These are phyloP conservation scores for Drosophila parabipectinata DNA, from an alignment of 1,140 invertebrate genomes.

Conservation along the genomic window DNA sequence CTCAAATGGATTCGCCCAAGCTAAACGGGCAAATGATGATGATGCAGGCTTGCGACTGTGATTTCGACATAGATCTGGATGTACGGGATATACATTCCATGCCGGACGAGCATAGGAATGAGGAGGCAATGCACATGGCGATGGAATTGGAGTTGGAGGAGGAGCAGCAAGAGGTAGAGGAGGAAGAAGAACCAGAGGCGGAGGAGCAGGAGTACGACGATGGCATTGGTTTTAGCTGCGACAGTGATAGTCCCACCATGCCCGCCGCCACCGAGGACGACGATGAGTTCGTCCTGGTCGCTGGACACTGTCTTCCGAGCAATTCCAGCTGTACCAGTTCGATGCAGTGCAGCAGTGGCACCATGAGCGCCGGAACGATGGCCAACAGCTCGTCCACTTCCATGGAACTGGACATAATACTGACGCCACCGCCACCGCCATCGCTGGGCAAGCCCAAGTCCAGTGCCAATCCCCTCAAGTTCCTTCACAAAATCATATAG, in stretches of 20 bases:
- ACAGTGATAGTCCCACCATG: conserved; percentile 64
- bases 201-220: conserved; percentile 57
- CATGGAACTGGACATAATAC: conserved; percentile 56
- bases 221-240: conserved; percentile 75
- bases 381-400: conserved; percentile 45
- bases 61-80: conserved; percentile 47
- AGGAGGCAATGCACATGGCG: not conserved
- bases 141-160: conserved; percentile 3
- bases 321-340: conserved; percentile 62
- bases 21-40: not conserved
- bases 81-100: conserved; percentile 1
- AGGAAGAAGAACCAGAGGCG: conserved; percentile 3
- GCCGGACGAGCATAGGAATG: not conserved
- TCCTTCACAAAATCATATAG: conserved; percentile 70
- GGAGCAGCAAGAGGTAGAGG: not conserved
- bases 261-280: conserved; percentile 29
- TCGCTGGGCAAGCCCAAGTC: conserved; percentile 37
- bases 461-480: conserved; percentile 45
- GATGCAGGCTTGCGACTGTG: conserved; percentile 49
- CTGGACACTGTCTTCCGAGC: conserved; percentile 29
- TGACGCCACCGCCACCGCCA: conserved; percentile 61
- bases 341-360: conserved; percentile 58
- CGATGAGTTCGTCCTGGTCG: conserved; percentile 54
- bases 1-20: conserved; percentile 19
- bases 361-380: conserved; percentile 3